Evolutionary conservation across 2,888 invertebrate genomes (phyloP), one percentile per base, ranked within the genome.

Genomic region (Catocala nupta): DNA sequence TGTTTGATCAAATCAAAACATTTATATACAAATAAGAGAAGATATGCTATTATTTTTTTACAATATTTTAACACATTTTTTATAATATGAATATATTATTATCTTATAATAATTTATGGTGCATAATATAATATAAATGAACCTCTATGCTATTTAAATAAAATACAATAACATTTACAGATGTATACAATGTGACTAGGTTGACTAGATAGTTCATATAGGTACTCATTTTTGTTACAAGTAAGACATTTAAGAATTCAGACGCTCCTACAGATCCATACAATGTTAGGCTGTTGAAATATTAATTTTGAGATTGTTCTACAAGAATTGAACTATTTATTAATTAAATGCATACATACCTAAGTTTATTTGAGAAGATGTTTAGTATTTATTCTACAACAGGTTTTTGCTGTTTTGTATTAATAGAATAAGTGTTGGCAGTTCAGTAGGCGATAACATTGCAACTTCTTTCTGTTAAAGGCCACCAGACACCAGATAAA

Each of bases 111-210:
- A 52, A 58, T 58, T 56, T 56, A 58, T 66, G 43, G 48, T 44
- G 49, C 56, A 63, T 65, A 63, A 59, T 45, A 63, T 52, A 54
- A 55, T 60, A 60, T 59, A 33, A 57, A 59, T 61, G 36, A 58
- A 33, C 52, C 53, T 67, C 2, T n/a, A 11, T 42, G 44, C 59
- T 51, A 59, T 57, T 59, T 59, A 57, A 67, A 63, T 65, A 66
- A 63, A 67, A 59, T 63, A 65, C 39, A 61, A 55, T 67, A 66
- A 79, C 75, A 76, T 81, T 75, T 81, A 81, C 79, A 81, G 70
- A 50, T 77, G 73, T 80, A 68, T 76, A 82, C 81, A 81, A 59
- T 44, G 44, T 62, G 78, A 81, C 77, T 78, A 81, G 70, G 64
- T 50, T 65, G 76, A 75, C 76, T 75, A 73, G 59, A 70, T 64